These are phyloP conservation scores for Platyscapa corneri DNA, from an alignment of 1,140 invertebrate species.

Conservation along the genomic window DNA sequence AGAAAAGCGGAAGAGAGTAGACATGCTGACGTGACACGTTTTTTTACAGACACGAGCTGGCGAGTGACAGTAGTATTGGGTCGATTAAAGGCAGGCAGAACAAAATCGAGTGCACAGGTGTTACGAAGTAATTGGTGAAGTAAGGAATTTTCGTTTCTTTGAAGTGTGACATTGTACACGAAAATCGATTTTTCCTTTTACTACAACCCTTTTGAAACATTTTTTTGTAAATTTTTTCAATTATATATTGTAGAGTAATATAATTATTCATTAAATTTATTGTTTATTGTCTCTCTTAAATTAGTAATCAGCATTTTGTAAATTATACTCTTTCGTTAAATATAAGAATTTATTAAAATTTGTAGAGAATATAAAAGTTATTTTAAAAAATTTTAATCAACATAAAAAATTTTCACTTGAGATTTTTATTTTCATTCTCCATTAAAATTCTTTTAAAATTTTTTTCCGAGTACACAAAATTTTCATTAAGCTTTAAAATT, in stretches of 20 bases:
- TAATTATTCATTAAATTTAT: not conserved
- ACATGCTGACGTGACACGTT: conserved; percentile 26
- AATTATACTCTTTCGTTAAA: too few species aligned
- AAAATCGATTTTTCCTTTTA: not conserved
- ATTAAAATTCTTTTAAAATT: not conserved
- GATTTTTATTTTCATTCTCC: not conserved
- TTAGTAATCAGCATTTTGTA: not conserved
- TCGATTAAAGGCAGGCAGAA: conserved; percentile 44
- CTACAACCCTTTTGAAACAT: not conserved
- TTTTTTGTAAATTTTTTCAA: not conserved
- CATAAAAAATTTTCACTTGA: not conserved
- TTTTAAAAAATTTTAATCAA: not conserved
- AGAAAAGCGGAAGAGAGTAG: not conserved
- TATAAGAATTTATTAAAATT: too few species aligned
- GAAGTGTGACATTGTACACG: not conserved
- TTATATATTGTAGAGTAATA: not conserved
- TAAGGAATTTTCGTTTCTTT: conserved; percentile 8
- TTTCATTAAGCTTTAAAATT: not conserved
- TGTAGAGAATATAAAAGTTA: not conserved
- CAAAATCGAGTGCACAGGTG: conserved; percentile 21
- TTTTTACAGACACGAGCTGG: conserved; percentile 25
- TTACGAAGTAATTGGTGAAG: not conserved
- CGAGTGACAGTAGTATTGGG: conserved; percentile 39
- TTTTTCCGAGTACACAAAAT: not conserved
- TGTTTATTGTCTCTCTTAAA: not conserved